Conservation (phyloP, 2,113 vertebrate species). For the Tachycineta bicolor region DNA sequence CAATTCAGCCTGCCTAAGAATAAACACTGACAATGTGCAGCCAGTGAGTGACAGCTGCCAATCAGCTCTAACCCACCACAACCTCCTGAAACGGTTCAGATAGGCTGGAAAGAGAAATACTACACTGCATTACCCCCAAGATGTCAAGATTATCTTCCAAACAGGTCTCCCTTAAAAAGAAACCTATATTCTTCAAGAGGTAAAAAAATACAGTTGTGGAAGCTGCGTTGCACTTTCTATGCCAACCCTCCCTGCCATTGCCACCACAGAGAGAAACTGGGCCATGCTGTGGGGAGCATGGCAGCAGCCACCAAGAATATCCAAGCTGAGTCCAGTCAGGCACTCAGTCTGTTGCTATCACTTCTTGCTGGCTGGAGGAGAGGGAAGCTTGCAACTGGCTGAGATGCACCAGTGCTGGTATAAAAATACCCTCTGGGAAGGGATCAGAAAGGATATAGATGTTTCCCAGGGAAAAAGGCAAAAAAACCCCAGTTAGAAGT, state of each 20-base stretch:
- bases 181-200: neutral
- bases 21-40: neutral
- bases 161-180: neutral
- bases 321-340: neutral
- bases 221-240: neutral
- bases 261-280: neutral
- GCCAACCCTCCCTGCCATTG: neutral
- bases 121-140: neutral
- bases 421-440: neutral
- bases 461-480: neutral
- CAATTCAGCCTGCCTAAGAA: neutral
- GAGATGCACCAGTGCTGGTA: neutral
- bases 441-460: neutral
- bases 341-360: neutral
- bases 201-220: neutral
- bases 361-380: neutral
- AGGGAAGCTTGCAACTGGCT: neutral
- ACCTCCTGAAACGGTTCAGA: neutral
- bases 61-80: neutral
- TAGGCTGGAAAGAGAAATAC: neutral
- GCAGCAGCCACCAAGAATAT: neutral
- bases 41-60: constrained; percentile 34
- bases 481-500: neutral
- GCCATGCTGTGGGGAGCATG: fast-evolving
- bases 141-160: neutral